Percentiles rank a stretch among this genome's conserved stretches.
Conservation (phyloP, 2,888 invertebrate species). For the Poecilus cupreus region DNA sequence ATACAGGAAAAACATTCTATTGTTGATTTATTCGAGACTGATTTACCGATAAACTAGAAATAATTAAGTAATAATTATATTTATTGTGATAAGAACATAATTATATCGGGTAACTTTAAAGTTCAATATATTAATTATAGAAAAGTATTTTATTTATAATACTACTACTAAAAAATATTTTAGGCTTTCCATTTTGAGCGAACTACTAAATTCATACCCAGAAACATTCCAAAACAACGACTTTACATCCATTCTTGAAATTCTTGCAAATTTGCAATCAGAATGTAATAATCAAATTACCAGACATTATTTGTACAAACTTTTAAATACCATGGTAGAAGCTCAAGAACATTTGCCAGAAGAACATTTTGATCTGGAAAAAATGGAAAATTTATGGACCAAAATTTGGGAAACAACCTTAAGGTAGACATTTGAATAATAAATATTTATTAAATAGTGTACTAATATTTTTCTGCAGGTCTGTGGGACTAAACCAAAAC, state of each 20-base stretch:
- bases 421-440: constrained; percentile 66
- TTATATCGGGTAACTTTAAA: too few relatives aligned
- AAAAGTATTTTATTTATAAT: neutral
- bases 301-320: constrained; percentile 69
- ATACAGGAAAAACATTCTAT: too few relatives aligned
- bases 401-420: constrained; percentile 71
- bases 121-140: neutral
- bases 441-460: constrained; percentile 55
- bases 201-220: constrained; percentile 71
- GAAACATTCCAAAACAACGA: constrained; percentile 69
- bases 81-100: neutral
- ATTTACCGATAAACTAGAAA: neutral
- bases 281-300: constrained; percentile 68
- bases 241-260: constrained; percentile 70
- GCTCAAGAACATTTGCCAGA: constrained; percentile 64
- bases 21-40: too few relatives aligned
- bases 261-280: constrained; percentile 68
- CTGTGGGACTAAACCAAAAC: constrained; percentile 72
- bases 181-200: constrained; percentile 70
- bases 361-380: constrained; percentile 62
- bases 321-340: constrained; percentile 67
- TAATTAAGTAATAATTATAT: neutral
- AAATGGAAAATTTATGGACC: constrained; percentile 67
- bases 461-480: constrained; percentile 67
- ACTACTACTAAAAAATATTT: constrained; percentile 49